Base-by-base conservation (phyloP, 1,140 invertebrate species). In the Tenebrio molitor region DNA sequence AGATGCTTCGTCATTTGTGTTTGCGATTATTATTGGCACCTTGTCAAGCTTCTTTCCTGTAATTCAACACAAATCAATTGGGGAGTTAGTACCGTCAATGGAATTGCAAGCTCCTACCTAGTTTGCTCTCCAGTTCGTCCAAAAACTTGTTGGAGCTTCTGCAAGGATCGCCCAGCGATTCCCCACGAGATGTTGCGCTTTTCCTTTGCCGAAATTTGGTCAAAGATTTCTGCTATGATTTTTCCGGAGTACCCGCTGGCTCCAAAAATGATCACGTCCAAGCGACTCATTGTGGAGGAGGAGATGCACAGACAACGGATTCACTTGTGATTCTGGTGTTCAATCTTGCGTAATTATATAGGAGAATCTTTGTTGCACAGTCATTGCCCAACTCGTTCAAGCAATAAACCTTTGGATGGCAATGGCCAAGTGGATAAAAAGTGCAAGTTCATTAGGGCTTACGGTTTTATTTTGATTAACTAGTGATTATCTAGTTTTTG, bases 161-260 rank as follows among this genome's bases (percentile, higher is more conserved):
- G 83, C 76, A 89, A 83, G 36, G 85, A 89, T 71, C 92, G 83
- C n/a, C 91, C 93, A 72, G 91, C 89, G 33, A 94, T 81, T 6
- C 89, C 92, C 88, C 90, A 93, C 63, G 84, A 88, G 29, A 92
- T 10, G 0, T 67, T 74, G 2, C 12, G 36, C 10, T 77, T 75
- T 12, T 81, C 78, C 33, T 79, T 76, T 15, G 29, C 10, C 1
- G 85, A 74, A 16, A 39, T 39, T 39, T 78, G 69, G 25, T 77
- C 68, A 62, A 85, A 58, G 25, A 83, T 79, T 23, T 78, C 68
- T 0, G 84, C 78, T 0, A 91, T 88, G 84, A 88, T 90, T 81
- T 91, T 89, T 0, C 95, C 95, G 2, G 93, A 95, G 78, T 91
- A 95, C 12, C 95, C 94, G 15, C 89, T 89, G 4, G 93, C 95